A percentile compares a stretch with the other conserved stretches of the same genome.
Evolutionary conservation across 2,113 vertebrate species (phyloP).

Genomic region (Arothron firmamentum): DNA sequence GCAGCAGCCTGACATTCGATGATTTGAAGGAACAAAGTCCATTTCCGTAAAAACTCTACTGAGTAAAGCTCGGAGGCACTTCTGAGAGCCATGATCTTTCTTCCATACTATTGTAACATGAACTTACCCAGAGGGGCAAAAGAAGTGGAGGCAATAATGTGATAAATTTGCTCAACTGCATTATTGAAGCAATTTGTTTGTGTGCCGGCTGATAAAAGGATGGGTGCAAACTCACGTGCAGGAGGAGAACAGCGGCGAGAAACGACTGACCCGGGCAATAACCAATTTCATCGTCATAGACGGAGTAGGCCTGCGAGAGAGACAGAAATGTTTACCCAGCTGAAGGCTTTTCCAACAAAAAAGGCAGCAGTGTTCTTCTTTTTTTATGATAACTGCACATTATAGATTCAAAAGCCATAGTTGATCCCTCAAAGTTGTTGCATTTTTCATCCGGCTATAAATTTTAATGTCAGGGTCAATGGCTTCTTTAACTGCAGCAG

Average conservation of each 20-base stretch:
- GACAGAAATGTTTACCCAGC: conserved; percentile 3
- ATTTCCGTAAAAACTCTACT: too few species aligned
- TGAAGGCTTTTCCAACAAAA: neutral
- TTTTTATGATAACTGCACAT: too few species aligned
- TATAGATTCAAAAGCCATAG: too few species aligned
- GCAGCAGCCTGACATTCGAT: too few species aligned
- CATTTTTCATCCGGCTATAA: neutral
- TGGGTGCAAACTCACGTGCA: conserved; percentile 85
- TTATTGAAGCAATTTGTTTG: neutral
- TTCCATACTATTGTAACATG: too few species aligned
- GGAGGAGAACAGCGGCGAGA: conserved; percentile 91
- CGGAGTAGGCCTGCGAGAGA: conserved; percentile 87
- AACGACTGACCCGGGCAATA: conserved; percentile 99
- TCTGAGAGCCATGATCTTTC: too few species aligned
- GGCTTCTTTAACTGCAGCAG: neutral
- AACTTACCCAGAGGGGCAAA: too few species aligned
- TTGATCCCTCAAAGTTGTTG: neutral
- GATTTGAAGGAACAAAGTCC: too few species aligned
- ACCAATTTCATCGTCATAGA: conserved; percentile 97
- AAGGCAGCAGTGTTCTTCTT: too few species aligned
- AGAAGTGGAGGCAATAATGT: too few species aligned
- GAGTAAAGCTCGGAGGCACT: too few species aligned
- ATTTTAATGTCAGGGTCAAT: conserved; percentile 4
- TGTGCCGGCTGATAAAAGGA: neutral
- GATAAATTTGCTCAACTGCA: too few species aligned